Evolutionary conservation across 2,888 invertebrate genomes (phyloP).

Genomic region (Hymenopus coronatus): DNA sequence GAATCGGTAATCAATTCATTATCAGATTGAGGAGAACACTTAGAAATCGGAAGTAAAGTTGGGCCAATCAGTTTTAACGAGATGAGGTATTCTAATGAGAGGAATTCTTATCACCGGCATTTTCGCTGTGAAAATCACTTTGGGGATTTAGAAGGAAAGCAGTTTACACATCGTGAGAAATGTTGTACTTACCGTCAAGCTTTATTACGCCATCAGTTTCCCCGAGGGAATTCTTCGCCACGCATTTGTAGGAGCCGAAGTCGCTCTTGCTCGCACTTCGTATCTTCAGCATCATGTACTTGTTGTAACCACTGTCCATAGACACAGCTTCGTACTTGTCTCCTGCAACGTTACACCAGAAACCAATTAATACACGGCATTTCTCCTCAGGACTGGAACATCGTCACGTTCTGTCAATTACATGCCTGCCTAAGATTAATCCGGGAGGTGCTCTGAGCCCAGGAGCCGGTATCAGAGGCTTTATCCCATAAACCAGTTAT

Average conservation of each 20-base stretch:
- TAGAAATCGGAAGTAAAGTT: too few species aligned
- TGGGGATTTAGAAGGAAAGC: too few species aligned
- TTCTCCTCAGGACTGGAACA: not conserved
- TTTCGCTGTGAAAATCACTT: too few species aligned
- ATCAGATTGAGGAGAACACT: too few species aligned
- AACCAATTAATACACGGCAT: not conserved
- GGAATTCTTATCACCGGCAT: too few species aligned
- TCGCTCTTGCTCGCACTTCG: conserved; percentile 73
- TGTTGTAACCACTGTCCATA: conserved; percentile 81
- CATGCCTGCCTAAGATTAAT: not conserved
- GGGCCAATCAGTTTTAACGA: too few species aligned
- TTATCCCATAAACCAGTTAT: too few species aligned
- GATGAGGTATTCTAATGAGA: too few species aligned
- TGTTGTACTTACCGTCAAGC: conserved; percentile 68
- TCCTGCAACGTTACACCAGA: conserved; percentile 53
- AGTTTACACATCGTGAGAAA: too few species aligned
- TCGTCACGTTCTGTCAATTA: not conserved
- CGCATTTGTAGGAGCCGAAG: conserved; percentile 86
- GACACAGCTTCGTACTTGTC: conserved; percentile 84
- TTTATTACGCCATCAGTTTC: conserved; percentile 88
- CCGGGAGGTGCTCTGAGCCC: not conserved
- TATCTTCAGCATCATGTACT: conserved; percentile 89
- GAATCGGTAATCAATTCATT: too few species aligned
- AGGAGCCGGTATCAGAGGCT: too few species aligned
- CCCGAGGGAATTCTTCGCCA: conserved; percentile 87